Evolutionary conservation across 92 coral and sea anemone genomes (phyloP).

Genomic region (Micromussa lordhowensis): DNA sequence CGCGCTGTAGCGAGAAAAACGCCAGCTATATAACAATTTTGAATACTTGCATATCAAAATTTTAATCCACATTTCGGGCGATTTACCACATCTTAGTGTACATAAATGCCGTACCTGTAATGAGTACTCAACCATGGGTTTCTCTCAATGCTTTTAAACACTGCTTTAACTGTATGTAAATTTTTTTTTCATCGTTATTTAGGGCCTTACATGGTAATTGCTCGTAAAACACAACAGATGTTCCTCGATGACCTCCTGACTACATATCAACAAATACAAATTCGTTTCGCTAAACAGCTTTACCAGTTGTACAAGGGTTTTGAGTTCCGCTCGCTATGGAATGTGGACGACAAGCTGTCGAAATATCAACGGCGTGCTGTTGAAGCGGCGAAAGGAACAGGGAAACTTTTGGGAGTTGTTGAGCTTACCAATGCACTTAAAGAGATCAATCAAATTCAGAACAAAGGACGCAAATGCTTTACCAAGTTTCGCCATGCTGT

Average conservation of each 20-base stretch:
- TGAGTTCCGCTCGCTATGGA: conserved; percentile 47
- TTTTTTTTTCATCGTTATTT: no score
- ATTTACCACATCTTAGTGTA: no score
- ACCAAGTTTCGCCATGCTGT: conserved; percentile 11
- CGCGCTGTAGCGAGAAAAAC: no score
- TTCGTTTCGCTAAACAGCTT: conserved; percentile 5
- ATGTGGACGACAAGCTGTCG: not conserved
- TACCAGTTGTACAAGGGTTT: conserved; percentile 39
- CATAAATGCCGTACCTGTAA: no score
- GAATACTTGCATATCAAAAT: no score
- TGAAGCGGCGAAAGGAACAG: not conserved
- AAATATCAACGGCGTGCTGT: not conserved
- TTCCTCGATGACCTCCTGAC: conserved; percentile 41
- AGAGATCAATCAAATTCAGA: not conserved
- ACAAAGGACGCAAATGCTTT: conserved; percentile 1
- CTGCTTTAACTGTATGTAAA: no score
- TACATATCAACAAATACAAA: conserved; percentile 30
- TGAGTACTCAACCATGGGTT: no score
- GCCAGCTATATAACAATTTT: no score
- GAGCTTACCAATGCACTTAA: conserved; percentile 29
- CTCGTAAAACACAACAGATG: conserved; percentile 13
- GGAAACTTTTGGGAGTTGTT: conserved; percentile 29
- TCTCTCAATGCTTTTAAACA: no score
- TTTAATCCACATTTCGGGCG: no score
- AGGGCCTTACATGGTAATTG: conserved; percentile 5